These are phyloP conservation scores for Caenorhabditis sinica DNA, from an alignment of 2,888 invertebrate species.

Conservation along the genomic window DNA sequence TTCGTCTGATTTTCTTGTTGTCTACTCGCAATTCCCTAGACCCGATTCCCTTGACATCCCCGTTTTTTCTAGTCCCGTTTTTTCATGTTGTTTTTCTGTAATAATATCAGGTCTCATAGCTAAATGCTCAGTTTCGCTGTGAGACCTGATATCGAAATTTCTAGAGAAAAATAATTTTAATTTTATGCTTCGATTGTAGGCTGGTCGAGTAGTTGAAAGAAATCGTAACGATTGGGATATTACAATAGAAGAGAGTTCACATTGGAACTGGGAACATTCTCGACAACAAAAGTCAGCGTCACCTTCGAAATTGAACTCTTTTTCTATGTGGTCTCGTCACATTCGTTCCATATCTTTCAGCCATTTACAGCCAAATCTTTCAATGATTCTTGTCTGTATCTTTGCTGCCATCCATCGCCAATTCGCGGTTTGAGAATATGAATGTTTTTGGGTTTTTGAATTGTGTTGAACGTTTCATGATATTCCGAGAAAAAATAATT, in stretches of 20 bases:
- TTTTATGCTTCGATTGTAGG: slow-evolving; percentile 35
- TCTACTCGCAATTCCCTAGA: not conserved
- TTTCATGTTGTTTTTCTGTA: not conserved
- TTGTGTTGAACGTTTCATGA: not conserved
- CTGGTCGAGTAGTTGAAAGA: slow-evolving; percentile 33
- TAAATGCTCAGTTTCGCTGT: not conserved
- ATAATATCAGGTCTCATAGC: not conserved
- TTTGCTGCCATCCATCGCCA: slow-evolving; percentile 40
- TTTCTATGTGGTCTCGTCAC: slow-evolving; percentile 29
- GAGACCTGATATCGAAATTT: not conserved
- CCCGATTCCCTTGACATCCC: slow-evolving; percentile 27
- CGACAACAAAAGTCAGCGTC: not conserved
- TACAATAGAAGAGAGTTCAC: slow-evolving; percentile 47
- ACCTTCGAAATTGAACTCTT: slow-evolving; percentile 15
- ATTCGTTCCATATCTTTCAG: slow-evolving; percentile 25
- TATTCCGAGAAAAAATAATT: not conserved
- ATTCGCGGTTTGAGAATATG: slow-evolving; percentile 36
- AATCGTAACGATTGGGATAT: slow-evolving; percentile 35
- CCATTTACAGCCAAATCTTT: slow-evolving; percentile 26
- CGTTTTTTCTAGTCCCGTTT: slow-evolving; percentile 28
- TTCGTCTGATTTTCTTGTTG: slow-evolving; percentile 3
- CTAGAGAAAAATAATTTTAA: not conserved
- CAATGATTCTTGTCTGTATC: slow-evolving; percentile 39
- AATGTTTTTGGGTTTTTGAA: slow-evolving; percentile 12
- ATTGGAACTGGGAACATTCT: slow-evolving; percentile 45